Evolutionary conservation across 2,797 vertebrate genomes (phyloP), one percentile per base, ranked within the genome.

Genomic region (Lithobates sylvaticus): DNA sequence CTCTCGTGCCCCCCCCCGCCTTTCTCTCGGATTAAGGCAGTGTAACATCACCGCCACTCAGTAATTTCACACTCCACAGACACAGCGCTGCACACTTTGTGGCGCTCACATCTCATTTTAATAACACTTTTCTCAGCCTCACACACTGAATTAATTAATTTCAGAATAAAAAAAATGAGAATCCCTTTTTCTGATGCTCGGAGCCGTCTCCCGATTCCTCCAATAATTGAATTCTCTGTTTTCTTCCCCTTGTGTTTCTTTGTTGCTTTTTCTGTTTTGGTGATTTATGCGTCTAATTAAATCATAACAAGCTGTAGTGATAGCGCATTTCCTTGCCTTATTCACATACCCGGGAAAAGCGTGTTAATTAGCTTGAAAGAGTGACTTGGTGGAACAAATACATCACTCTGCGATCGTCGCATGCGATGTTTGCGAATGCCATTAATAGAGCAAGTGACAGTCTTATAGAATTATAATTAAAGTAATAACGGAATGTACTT

Each of bases 1-100:
- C 44, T 9, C 44, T 9, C 44, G 0, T 3, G 1, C 0, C 9
- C 9, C 39, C 13, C 9, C 0, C 9, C 13, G 6, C 44, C 13
- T 15, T 47, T 15, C 15, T 16, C 44, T 47, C 44, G 0, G 44
- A 47, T 47, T 47, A 47, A 47, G 13, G 13, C 3, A 47, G 12
- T 47, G 44, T 47, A 13, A 47, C 13, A 47, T 47, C 21, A 10
- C 70, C 5, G 70, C 89, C 81, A 61, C 87, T 90, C 81, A 21
- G 87, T 90, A 90, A 93, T 91, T 92, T 92, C 91, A 91, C 88
- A 91, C 89, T 88, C 89, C 58, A 54, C 89, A 84, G 89, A 82
- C 89, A 13, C 50, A 71, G 89, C 84, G 0, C 0, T 9, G 72
- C 86, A 74, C 69, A 82, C 86, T 91, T 90, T 88, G 65, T 70